Conservation (phyloP, 1,140 invertebrate genomes). For the Pogonus chalceus region DNA sequence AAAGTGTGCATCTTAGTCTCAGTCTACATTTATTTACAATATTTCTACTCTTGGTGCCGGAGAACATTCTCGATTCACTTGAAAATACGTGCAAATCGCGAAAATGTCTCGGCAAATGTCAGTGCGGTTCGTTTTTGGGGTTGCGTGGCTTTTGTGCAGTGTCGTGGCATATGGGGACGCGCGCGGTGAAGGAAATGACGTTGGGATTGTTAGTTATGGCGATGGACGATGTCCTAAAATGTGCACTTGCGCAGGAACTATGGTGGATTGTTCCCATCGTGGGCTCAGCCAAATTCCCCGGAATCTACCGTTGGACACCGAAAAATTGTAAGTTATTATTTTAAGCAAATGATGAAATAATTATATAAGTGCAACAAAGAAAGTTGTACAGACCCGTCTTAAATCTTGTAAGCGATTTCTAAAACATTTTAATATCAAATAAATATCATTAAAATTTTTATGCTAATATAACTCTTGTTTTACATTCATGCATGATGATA, state of each 20-base stretch:
- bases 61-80: too few species aligned
- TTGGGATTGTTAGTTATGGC: background rate
- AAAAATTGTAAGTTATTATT: conserved; percentile 68
- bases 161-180: background rate
- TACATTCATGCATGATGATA: background rate
- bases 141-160: background rate
- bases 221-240: conserved; percentile 56
- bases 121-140: conserved; percentile 3
- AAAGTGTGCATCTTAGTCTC: too few species aligned
- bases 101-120: background rate
- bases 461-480: background rate
- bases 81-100: too few species aligned
- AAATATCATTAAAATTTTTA: background rate
- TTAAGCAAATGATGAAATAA: background rate
- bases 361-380: background rate
- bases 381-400: background rate
- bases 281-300: conserved; percentile 68
- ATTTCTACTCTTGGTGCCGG: too few species aligned
- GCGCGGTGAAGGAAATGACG: background rate
- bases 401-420: background rate
- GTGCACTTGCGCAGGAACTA: conserved; percentile 64
- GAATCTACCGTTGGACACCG: conserved; percentile 60
- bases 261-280: conserved; percentile 71
- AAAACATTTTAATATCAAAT: background rate
- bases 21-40: too few species aligned